These are phyloP conservation scores for Phocides pigmalion DNA, from an alignment of 1,140 invertebrate genomes.

Conservation along the genomic window DNA sequence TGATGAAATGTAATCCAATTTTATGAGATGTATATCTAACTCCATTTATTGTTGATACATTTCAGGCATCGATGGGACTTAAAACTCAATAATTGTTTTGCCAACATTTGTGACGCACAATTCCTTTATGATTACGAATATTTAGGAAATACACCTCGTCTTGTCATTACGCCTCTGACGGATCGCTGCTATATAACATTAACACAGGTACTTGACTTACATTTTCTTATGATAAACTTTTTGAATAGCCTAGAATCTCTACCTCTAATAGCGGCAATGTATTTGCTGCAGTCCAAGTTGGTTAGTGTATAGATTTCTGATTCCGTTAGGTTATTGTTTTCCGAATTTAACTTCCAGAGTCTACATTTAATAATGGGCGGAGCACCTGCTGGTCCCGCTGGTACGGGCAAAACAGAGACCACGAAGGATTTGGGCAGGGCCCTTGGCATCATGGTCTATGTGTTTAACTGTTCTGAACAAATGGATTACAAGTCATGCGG, in stretches of 20 bases:
- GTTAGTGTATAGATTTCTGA: too few relatives aligned
- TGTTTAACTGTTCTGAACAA: constrained; percentile 98
- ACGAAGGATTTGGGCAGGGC: constrained; percentile 96
- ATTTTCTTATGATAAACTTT: background rate
- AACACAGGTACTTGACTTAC: constrained; percentile 86
- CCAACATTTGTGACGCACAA: constrained; percentile 96
- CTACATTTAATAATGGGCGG: constrained; percentile 96
- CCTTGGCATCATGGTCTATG: constrained; percentile 96
- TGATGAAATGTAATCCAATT: background rate
- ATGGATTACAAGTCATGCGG: constrained; percentile 98
- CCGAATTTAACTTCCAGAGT: constrained; percentile 82
- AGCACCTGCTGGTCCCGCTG: constrained; percentile 94
- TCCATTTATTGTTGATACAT: background rate
- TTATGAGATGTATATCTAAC: too few relatives aligned
- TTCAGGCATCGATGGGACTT: constrained; percentile 92
- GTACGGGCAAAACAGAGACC: constrained; percentile 96
- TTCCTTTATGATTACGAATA: constrained; percentile 98
- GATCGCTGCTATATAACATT: constrained; percentile 96
- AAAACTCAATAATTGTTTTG: constrained; percentile 92
- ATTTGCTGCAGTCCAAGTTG: too few relatives aligned
- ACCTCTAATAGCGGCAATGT: too few relatives aligned
- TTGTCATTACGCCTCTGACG: constrained; percentile 95
- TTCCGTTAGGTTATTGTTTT: too few relatives aligned
- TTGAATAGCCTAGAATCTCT: too few relatives aligned
- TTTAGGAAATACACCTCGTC: constrained; percentile 93